A percentile compares a stretch with the other conserved stretches of the same genome.
These are phyloP conservation scores for Sphaerophoria taeniata DNA, from an alignment of 2,888 invertebrate genomes.

Conservation along the genomic window DNA sequence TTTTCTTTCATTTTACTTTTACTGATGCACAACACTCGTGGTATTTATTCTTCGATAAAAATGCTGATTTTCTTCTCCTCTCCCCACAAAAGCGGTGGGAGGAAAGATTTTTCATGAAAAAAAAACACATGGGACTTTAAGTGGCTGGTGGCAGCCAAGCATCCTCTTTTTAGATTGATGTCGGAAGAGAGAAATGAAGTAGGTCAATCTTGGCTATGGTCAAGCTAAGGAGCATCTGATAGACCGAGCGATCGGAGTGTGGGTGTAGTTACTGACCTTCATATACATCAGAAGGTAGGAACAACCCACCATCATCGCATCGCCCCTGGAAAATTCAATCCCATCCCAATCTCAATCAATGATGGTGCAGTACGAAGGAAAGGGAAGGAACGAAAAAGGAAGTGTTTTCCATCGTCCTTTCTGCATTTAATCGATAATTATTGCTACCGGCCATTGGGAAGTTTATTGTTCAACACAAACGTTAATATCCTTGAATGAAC, in stretches of 20 bases:
- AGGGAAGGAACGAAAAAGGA: too few species aligned
- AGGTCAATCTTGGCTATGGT: constrained; percentile 53
- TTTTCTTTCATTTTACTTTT: constrained; percentile 35
- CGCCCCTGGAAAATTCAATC: too few species aligned
- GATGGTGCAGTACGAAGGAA: background rate
- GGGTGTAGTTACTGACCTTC: background rate
- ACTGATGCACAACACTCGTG: constrained; percentile 24
- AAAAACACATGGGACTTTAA: constrained; percentile 64
- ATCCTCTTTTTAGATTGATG: constrained; percentile 38
- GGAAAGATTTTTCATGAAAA: constrained; percentile 1
- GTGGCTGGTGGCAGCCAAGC: constrained; percentile 43
- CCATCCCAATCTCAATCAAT: background rate
- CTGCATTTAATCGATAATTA: constrained; percentile 69
- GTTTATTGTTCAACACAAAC: constrained; percentile 64
- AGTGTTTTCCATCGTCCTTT: constrained; percentile 54
- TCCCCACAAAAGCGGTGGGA: background rate
- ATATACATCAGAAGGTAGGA: background rate
- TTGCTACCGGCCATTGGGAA: constrained; percentile 46
- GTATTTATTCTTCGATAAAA: constrained; percentile 72
- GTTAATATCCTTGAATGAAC: constrained; percentile 63
- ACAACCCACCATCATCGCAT: background rate
- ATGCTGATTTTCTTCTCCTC: constrained; percentile 66
- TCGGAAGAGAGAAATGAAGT: constrained; percentile 37
- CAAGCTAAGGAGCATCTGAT: constrained; percentile 39
- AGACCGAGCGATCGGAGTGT: constrained; percentile 16